Evolutionary conservation across 2,888 invertebrate genomes (phyloP), one percentile per base, ranked within the genome.

Genomic region (Neoascia interrupta): DNA sequence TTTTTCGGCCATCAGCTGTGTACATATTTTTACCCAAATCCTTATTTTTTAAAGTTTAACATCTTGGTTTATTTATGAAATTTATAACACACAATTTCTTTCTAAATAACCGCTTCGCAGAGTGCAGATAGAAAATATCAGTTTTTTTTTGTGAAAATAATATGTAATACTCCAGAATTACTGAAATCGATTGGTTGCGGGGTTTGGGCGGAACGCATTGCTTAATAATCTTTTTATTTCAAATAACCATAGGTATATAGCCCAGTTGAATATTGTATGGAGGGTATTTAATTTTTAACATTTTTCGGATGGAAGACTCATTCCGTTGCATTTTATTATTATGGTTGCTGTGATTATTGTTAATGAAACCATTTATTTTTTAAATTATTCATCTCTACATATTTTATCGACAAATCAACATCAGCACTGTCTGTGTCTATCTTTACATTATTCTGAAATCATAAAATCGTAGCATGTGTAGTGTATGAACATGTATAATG

Each of bases 331-430:
- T 37, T 56, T 56, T 51, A 68, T 63, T 63, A 69, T 63, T 43
- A 58, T 58, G 36, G 60, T 60, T 58, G 49, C 68, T 56, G 68
- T 68, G 74, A 75, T 75, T 75, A 68, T 75, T 68, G 63, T 68
- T 63, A 75, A 75, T 75, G 74, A 21, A 61, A 49, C 61, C 34
- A 61, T 47, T 68, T 28, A 15, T n/a, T n/a, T n/a, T n/a, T n/a
- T n/a, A n/a, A n/a, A n/a, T n/a, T n/a, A n/a, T n/a, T n/a, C n/a
- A n/a, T n/a, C n/a, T n/a, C n/a, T n/a, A n/a, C n/a, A n/a, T n/a
- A n/a, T n/a, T n/a, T n/a, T n/a, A n/a, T n/a, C 31, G 31, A 31
- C 31, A 31, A n/a, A 31, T 31, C 11, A 8, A 28, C 21, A 31
- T 6, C n/a, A 4, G 26, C 8, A 26, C 26, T 26, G 8, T 26